These are phyloP conservation scores for Melipona quadrifasciata DNA, from an alignment of 1,140 invertebrate species.

Conservation along the genomic window DNA sequence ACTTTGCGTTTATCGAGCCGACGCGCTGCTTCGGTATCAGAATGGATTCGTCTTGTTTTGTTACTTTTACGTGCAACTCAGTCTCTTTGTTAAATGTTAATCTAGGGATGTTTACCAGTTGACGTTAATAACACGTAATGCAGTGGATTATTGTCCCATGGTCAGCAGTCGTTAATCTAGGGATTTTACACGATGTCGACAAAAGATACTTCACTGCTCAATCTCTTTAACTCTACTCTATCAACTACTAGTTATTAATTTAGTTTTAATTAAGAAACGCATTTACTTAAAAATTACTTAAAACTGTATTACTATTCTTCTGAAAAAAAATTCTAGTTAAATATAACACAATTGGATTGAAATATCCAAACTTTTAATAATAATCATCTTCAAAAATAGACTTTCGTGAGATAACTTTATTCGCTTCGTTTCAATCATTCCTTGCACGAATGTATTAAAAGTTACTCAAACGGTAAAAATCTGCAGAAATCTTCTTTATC, in stretches of 20 bases:
- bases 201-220: not conserved
- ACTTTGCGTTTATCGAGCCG: not conserved
- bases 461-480: not conserved
- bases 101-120: not conserved
- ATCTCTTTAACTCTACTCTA: not conserved
- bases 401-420: no score
- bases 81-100: not conserved
- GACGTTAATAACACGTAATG: not conserved
- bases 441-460: not conserved
- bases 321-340: no score
- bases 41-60: not conserved
- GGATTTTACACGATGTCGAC: not conserved
- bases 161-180: not conserved
- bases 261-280: no score
- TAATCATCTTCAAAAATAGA: no score
- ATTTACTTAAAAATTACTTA: not conserved
- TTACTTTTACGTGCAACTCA: not conserved
- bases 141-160: not conserved
- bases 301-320: not conserved
- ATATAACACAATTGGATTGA: no score
- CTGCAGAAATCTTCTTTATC: conserved; percentile 14
- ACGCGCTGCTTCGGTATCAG: not conserved
- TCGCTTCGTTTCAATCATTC: not conserved
- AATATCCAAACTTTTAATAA: no score
- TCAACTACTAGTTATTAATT: not conserved